Evolutionary conservation across 2,797 vertebrate genomes (phyloP).

Genomic region (Mastacembelus armatus): DNA sequence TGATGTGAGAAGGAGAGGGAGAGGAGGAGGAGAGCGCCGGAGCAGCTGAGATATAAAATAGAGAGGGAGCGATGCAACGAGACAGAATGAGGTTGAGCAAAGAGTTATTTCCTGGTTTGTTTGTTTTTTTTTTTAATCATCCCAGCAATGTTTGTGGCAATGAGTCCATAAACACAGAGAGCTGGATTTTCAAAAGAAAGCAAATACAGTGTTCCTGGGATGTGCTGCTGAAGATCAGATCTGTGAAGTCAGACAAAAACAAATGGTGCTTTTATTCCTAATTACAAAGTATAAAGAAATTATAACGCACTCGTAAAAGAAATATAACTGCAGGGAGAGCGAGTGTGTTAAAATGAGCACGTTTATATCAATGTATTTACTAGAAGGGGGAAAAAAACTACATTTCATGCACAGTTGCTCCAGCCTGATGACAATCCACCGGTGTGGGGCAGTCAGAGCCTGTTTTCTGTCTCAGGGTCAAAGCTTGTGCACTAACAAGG

Average conservation of each 20-base stretch:
- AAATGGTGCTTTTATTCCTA: constrained; percentile 6
- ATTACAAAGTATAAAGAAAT: neutral
- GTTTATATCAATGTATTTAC: constrained; percentile 5
- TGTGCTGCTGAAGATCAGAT: constrained; percentile 6
- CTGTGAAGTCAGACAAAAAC: neutral
- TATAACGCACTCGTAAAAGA: neutral
- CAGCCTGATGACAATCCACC: no score
- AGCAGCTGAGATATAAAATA: constrained; percentile 53
- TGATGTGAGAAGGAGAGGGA: constrained; percentile 51
- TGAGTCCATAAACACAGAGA: constrained; percentile 35
- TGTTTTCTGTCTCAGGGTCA: constrained; percentile 12
- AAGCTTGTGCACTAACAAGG: constrained; percentile 13
- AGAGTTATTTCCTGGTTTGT: constrained; percentile 62
- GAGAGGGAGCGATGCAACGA: constrained; percentile 48
- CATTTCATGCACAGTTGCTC: neutral
- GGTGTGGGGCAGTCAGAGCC: no score
- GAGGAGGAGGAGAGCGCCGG: constrained; percentile 21
- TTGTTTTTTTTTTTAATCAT: constrained; percentile 31
- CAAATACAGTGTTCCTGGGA: constrained; percentile 25
- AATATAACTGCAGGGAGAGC: neutral
- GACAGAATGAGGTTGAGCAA: constrained; percentile 79
- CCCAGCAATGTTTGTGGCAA: constrained; percentile 31
- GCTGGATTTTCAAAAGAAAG: constrained; percentile 15
- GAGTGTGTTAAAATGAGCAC: no score
- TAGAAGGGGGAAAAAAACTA: neutral